A percentile compares a stretch with the other conserved stretches of the same genome.
These are phyloP conservation scores for Standfussiana lucernea DNA, from an alignment of 2,888 invertebrate genomes.

Conservation along the genomic window DNA sequence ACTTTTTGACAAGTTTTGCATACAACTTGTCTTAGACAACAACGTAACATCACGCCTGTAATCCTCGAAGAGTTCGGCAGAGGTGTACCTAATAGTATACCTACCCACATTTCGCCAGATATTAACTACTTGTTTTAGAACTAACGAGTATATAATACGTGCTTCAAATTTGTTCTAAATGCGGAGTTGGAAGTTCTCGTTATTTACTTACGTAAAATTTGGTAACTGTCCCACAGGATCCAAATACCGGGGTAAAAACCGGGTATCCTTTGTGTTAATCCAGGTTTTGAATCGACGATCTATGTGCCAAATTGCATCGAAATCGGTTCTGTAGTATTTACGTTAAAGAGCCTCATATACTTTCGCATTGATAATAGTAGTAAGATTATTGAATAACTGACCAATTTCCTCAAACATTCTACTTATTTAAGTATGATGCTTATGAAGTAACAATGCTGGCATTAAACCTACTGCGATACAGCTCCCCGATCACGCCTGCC, in stretches of 20 bases:
- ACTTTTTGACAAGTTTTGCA: too few species aligned
- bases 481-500: constrained; percentile 10
- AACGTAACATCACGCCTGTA: too few species aligned
- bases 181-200: too few species aligned
- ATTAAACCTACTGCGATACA: constrained; percentile 12
- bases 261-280: neutral
- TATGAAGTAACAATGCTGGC: neutral
- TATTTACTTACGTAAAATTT: too few species aligned
- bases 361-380: neutral
- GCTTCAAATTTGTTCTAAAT: too few species aligned
- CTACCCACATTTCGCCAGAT: too few species aligned
- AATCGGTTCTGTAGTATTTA: neutral
- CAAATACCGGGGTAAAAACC: neutral
- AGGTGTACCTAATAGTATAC: too few species aligned
- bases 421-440: constrained; percentile 3
- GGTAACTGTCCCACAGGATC: too few species aligned
- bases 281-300: neutral
- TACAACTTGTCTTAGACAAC: too few species aligned
- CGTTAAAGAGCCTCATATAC: neutral
- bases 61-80: too few species aligned
- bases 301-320: neutral
- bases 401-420: neutral
- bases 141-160: too few species aligned
- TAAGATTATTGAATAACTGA: neutral
- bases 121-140: too few species aligned